These are phyloP conservation scores for Leptoteleia sp. DNA, from an alignment of 1,140 invertebrate genomes.

Conservation along the genomic window DNA sequence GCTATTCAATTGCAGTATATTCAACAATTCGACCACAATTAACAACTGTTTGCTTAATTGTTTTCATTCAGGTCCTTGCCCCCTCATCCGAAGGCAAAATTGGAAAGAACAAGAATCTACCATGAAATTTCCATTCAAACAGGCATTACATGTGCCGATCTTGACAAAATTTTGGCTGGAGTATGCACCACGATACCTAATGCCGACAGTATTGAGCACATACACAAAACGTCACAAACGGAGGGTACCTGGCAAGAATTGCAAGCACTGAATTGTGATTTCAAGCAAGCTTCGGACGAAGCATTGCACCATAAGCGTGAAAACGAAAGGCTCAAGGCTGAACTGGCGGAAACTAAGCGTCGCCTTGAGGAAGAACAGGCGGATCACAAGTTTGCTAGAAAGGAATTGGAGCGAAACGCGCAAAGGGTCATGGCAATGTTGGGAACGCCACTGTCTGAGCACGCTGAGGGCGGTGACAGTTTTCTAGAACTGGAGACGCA, in stretches of 20 bases:
- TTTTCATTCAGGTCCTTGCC: conserved; percentile 75
- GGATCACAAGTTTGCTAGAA: conserved; percentile 86
- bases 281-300: conserved; percentile 76
- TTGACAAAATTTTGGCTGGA: conserved; percentile 86
- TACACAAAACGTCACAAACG: conserved; percentile 85
- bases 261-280: conserved; percentile 82
- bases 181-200: conserved; percentile 77
- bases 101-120: conserved; percentile 86
- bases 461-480: conserved; percentile 83
- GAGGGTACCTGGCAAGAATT: conserved; percentile 84
- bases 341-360: conserved; percentile 72
- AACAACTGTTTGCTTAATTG: too few relatives aligned
- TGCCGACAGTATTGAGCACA: conserved; percentile 78
- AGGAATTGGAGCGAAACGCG: conserved; percentile 87
- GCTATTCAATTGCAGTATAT: too few relatives aligned
- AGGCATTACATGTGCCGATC: conserved; percentile 85
- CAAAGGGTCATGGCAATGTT: conserved; percentile 87
- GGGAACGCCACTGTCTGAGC: conserved; percentile 78
- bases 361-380: conserved; percentile 84
- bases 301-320: conserved; percentile 62
- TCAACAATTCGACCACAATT: too few relatives aligned
- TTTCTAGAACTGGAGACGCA: conserved; percentile 88
- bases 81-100: conserved; percentile 71
- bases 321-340: conserved; percentile 76
- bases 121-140: conserved; percentile 89